phyloP scores from a whole-genome alignment of 2,797 vertebrate genomes.

The Enteromius anoplus region DNA sequence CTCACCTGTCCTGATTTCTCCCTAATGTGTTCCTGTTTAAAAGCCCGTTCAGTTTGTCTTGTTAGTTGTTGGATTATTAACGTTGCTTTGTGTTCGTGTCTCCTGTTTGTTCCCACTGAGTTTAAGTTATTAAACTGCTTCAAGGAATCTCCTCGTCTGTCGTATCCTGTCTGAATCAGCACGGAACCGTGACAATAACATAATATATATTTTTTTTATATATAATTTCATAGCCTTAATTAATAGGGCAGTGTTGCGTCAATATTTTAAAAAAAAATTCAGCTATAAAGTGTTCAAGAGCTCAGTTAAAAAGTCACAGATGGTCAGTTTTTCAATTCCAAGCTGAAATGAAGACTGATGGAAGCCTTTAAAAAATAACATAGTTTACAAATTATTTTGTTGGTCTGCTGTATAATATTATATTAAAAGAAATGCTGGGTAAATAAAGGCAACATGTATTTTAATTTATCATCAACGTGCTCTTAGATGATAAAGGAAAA shows the following conservation, averaged over 20 bases:
- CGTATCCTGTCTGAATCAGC: too few species aligned
- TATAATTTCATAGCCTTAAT: background rate
- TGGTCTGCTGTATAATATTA: background rate
- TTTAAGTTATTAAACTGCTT: too few species aligned
- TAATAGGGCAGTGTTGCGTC: background rate
- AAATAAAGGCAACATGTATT: background rate
- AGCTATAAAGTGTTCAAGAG: background rate
- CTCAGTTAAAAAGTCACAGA: slow-evolving; percentile 4
- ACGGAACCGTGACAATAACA: too few species aligned
- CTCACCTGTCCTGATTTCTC: too few species aligned
- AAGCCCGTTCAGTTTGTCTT: too few species aligned
- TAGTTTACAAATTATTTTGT: background rate
- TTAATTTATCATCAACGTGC: background rate
- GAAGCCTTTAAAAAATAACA: background rate
- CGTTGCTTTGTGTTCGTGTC: too few species aligned
- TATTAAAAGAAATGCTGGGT: background rate
- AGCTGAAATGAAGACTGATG: background rate
- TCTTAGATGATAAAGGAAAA: background rate
- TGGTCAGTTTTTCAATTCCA: background rate
- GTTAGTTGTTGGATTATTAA: too few species aligned
- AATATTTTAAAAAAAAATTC: background rate
- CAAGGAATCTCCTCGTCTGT: too few species aligned
- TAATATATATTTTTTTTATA: too few species aligned
- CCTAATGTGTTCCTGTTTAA: too few species aligned
- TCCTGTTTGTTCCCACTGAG: too few species aligned